phyloP scores from a whole-genome alignment of 2,888 invertebrate species.

The Pseudococcus longispinus region DNA sequence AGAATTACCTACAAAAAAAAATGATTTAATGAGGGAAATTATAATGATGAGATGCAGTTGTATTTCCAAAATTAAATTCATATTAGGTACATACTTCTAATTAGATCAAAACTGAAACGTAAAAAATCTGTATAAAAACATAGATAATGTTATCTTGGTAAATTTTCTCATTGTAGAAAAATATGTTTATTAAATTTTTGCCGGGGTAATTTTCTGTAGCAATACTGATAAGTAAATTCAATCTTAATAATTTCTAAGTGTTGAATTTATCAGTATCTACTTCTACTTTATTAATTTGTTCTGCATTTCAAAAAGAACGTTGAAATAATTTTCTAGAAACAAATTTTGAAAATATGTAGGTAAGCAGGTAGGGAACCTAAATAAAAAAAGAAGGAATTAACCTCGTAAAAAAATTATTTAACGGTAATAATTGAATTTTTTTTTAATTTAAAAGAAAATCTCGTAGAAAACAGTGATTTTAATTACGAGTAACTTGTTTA shows the following conservation, averaged over 20 bases:
- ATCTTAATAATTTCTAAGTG: too few species aligned
- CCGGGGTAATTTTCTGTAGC: background rate
- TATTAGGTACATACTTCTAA: background rate
- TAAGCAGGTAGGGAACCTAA: background rate
- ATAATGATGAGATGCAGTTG: background rate
- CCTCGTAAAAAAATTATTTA: too few species aligned
- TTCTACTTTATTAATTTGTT: too few species aligned
- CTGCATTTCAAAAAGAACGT: background rate
- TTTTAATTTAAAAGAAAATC: too few species aligned
- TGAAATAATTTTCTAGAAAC: background rate
- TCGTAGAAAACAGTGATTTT: too few species aligned
- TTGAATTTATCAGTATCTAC: too few species aligned
- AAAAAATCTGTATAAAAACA: background rate
- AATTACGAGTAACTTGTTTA: too few species aligned
- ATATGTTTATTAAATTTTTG: background rate
- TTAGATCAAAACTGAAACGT: background rate
- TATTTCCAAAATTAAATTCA: background rate
- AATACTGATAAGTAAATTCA: too few species aligned
- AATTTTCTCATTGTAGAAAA: background rate
- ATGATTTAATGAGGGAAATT: background rate
- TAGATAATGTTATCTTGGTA: background rate
- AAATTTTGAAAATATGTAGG: background rate
- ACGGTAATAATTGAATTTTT: too few species aligned
- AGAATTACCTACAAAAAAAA: background rate
- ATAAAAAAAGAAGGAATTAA: too few species aligned